phyloP scores from a whole-genome alignment of 2,797 vertebrate species.

The Parauchenoglanis punctatus region DNA sequence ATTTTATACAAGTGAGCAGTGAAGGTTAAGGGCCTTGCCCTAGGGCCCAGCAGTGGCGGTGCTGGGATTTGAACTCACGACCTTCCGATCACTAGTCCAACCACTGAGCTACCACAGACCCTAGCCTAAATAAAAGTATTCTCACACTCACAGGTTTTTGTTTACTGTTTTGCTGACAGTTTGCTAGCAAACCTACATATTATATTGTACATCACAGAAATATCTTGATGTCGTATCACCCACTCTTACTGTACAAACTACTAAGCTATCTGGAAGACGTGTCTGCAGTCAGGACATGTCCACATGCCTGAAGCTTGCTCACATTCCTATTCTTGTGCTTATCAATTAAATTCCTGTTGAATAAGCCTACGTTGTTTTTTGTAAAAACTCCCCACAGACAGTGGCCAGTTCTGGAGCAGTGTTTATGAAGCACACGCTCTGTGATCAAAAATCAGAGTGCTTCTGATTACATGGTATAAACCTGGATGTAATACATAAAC shows the following conservation, averaged over 20 bases:
- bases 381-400: background rate
- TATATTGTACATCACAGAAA: background rate
- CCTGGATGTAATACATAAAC: background rate
- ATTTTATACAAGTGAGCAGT: too few species aligned
- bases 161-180: background rate
- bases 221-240: background rate
- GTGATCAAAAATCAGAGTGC: background rate
- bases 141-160: background rate
- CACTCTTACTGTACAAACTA: background rate
- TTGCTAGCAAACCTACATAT: background rate
- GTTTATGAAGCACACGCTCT: background rate
- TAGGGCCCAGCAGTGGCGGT: too few species aligned
- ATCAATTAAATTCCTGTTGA: constrained; percentile 2
- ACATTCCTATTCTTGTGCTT: background rate
- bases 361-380: background rate
- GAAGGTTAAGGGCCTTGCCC: too few species aligned
- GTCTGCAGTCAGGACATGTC: constrained; percentile 2
- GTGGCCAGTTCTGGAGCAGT: background rate
- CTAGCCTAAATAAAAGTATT: background rate
- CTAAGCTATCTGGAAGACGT: background rate
- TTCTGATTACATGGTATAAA: background rate
- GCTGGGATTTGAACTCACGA: too few species aligned
- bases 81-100: too few species aligned
- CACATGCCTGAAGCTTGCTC: background rate
- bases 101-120: too few species aligned